Evolutionary conservation across 2,797 vertebrate species (phyloP), one percentile per base, ranked within the genome.

Genomic region (Pangasius sanitwongsei): DNA sequence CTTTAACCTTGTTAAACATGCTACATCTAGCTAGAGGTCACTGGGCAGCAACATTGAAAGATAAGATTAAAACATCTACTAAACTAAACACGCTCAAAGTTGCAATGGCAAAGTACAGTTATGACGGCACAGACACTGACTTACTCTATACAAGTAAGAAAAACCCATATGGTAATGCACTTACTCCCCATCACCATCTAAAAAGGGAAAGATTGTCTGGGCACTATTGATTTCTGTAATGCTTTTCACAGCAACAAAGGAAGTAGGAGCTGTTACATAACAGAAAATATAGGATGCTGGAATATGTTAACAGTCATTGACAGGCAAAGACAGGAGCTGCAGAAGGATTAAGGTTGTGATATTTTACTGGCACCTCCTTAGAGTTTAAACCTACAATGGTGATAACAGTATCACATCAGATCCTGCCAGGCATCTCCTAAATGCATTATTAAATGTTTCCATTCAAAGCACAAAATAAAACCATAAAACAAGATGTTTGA

Each of bases 221-320:
- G 50, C 63, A 70, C 77, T 86, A 70, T 89, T 81, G 90, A 92
- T 91, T 85, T 74, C 6, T 85, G 23, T 77, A 86, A 75, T 88
- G 86, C 74, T 61, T 74, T 91, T 87, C 67, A 87, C 41, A 87
- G 78, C 61, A 48, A 57, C 57, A 53, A 80, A 87, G 85, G 48
- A 89, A 74, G 67, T 59, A 77, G 12, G 57, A 77, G 31, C 85
- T 65, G 88, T 86, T 87, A 87, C 88, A 83, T 41, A 89, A 72
- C 6, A 83, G 28, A 55, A 31, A 63, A 83, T 4, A 41, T 61
- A 87, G 59, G n/a, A 85, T 84, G 57, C 2, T 25, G 57, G 82
- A 84, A 63, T 72, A 75, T 16, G 9, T 34, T 12, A 23, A 57
- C 12, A 69, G 28, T 37, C 61, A 83, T 65, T 61, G 80, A 65